Conservation (phyloP, 2,797 vertebrate species). For the Neosilurus hyrtlii region DNA sequence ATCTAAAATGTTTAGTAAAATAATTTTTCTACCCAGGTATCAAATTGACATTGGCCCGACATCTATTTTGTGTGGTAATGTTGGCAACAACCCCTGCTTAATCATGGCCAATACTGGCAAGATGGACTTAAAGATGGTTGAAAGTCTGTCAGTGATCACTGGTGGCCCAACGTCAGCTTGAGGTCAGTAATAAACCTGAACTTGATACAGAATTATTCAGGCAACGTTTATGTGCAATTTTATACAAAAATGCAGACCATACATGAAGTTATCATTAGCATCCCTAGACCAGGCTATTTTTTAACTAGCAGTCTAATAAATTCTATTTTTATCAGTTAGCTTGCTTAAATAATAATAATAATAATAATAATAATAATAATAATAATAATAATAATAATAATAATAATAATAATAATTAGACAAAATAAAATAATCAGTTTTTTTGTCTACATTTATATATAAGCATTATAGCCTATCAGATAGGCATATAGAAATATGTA, state of each 20-base stretch:
- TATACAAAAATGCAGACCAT: background rate
- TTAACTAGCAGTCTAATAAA: background rate
- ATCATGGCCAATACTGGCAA: background rate
- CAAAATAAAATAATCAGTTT: no score
- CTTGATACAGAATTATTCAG: background rate
- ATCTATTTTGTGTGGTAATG: conserved; percentile 1
- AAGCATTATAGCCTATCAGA: background rate
- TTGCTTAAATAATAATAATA: no score
- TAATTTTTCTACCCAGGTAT: background rate
- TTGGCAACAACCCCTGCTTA: background rate
- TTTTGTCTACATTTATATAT: no score
- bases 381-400: no score
- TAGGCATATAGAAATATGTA: background rate
- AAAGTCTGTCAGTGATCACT: conserved; percentile 7
- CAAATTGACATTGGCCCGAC: background rate
- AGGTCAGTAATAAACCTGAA: background rate
- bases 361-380: no score
- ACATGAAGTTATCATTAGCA: background rate
- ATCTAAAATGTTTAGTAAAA: background rate
- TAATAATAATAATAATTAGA: no score
- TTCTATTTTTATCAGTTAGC: background rate
- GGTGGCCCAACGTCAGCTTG: background rate
- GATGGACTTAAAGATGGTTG: conserved; percentile 2
- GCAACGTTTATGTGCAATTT: background rate
- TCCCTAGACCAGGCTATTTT: background rate